These are phyloP conservation scores for Corythornis vintsioides DNA, from an alignment of 2,113 vertebrate species.

Conservation along the genomic window DNA sequence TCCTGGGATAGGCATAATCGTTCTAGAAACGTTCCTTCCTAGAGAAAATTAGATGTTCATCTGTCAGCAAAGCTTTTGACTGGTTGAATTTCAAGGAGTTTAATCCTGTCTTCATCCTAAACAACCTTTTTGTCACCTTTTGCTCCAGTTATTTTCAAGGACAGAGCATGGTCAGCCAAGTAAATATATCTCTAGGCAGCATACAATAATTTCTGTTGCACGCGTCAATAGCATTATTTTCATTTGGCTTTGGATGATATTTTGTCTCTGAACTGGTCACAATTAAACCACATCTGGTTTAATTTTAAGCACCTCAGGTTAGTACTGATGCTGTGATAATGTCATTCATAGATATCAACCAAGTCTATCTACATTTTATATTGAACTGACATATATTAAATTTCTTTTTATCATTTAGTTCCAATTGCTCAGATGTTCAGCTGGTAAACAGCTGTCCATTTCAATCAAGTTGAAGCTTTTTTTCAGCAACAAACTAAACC, in stretches of 20 bases:
- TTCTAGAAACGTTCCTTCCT: neutral
- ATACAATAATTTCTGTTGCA: neutral
- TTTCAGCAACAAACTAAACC: neutral
- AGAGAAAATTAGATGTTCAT: neutral
- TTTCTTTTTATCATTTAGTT: neutral
- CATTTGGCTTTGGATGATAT: neutral
- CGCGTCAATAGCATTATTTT: neutral
- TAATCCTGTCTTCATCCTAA: neutral
- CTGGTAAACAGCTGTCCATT: neutral
- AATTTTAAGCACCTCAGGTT: neutral
- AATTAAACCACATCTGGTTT: neutral
- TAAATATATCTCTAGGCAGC: neutral
- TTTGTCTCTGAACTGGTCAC: neutral
- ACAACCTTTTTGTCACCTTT: neutral
- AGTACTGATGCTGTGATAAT: neutral
- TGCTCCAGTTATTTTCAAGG: neutral
- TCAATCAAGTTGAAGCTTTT: neutral
- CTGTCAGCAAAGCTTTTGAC: accelerated
- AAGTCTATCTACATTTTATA: neutral
- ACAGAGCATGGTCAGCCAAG: neutral
- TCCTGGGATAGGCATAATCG: neutral
- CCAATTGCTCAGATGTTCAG: neutral
- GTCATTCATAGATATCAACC: neutral
- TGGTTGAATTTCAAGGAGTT: neutral
- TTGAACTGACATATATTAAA: neutral